These are phyloP conservation scores for Chaitophorus viminalis DNA, from an alignment of 2,888 invertebrate species.

Conservation along the genomic window DNA sequence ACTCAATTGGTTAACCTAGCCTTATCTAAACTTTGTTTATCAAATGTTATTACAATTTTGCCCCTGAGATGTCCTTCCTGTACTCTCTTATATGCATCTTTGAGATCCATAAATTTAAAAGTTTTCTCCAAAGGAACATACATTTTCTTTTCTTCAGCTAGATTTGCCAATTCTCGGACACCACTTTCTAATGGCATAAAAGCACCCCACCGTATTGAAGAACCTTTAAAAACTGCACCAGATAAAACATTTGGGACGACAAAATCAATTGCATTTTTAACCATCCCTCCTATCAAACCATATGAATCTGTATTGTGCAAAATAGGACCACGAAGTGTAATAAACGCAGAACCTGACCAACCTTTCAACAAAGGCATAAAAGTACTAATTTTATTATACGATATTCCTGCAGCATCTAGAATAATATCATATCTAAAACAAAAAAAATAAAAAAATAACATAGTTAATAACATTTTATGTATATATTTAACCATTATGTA, in stretches of 20 bases:
- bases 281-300: constrained; percentile 76
- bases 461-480: not conserved
- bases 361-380: constrained; percentile 68
- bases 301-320: constrained; percentile 81
- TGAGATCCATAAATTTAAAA: constrained; percentile 77
- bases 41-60: constrained; percentile 74
- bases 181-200: constrained; percentile 79
- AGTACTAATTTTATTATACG: constrained; percentile 70
- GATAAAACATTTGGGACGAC: constrained; percentile 71
- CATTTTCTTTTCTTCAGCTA: constrained; percentile 77
- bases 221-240: constrained; percentile 66
- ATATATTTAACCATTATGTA: too few species aligned
- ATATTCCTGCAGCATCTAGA: constrained; percentile 84
- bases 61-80: constrained; percentile 79
- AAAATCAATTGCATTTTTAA: constrained; percentile 73
- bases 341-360: constrained; percentile 76
- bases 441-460: constrained; percentile 62
- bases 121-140: constrained; percentile 73
- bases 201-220: constrained; percentile 80
- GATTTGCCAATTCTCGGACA: constrained; percentile 75
- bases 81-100: constrained; percentile 76
- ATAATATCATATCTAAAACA: constrained; percentile 79
- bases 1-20: constrained; percentile 38
- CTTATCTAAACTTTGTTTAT: constrained; percentile 49
- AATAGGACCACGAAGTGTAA: constrained; percentile 85